phyloP scores from a whole-genome alignment of 2,888 invertebrate genomes.

The Andrena camellia region DNA sequence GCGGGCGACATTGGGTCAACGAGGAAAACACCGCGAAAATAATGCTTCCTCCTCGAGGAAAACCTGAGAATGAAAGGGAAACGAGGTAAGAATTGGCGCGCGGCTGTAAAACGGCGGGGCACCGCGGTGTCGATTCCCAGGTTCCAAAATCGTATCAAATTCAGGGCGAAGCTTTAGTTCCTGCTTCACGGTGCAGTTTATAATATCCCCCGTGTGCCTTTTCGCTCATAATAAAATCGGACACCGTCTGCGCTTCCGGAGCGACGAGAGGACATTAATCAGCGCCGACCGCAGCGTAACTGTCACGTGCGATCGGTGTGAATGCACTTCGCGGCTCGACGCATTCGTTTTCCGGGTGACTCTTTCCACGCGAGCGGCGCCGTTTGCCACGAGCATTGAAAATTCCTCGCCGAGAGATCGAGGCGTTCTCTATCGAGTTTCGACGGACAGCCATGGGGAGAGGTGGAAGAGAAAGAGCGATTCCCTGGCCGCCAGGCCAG shows the following conservation, averaged over 20 bases:
- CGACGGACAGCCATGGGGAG: constrained; percentile 1
- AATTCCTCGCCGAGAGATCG: too few species aligned
- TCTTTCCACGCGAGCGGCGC: not conserved
- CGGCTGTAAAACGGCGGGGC: constrained; percentile 39
- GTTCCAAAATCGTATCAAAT: constrained; percentile 44
- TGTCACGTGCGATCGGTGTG: constrained; percentile 63
- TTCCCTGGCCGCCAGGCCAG: constrained; percentile 71
- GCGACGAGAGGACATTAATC: constrained; percentile 63
- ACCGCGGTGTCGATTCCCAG: constrained; percentile 47
- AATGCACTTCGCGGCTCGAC: constrained; percentile 55
- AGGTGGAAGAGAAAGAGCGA: constrained; percentile 64
- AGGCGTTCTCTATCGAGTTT: constrained; percentile 29
- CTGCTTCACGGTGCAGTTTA: constrained; percentile 57
- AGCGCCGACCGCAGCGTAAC: constrained; percentile 57
- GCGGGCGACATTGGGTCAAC: not conserved
- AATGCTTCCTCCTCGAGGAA: not conserved
- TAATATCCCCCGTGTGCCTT: constrained; percentile 25
- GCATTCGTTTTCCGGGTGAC: constrained; percentile 18
- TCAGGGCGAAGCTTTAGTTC: constrained; percentile 58
- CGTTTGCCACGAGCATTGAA: too few species aligned
- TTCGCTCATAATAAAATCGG: constrained; percentile 68
- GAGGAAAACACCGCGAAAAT: not conserved
- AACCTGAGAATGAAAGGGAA: not conserved
- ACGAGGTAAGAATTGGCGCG: constrained; percentile 1
- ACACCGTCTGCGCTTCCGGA: constrained; percentile 70